phyloP scores from a whole-genome alignment of 2,113 vertebrate species.

The Tinamus guttatus region DNA sequence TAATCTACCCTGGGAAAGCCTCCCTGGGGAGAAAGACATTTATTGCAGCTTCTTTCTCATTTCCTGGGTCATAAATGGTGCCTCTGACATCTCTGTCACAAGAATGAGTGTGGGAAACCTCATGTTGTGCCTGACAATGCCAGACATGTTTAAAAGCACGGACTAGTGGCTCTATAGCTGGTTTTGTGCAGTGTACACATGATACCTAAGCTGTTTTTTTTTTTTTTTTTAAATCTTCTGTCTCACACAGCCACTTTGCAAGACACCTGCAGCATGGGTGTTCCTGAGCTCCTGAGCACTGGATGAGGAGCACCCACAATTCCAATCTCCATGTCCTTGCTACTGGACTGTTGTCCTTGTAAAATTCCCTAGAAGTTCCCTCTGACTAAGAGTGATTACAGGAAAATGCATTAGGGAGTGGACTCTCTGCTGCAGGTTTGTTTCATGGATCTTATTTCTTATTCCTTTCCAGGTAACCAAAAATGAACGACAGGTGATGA shows the following conservation, averaged over 20 bases:
- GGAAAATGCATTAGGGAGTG: background rate
- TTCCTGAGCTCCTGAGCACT: background rate
- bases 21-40: background rate
- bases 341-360: background rate
- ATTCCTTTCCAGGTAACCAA: slow-evolving; percentile 86
- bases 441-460: background rate
- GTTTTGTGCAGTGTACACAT: background rate
- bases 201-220: background rate
- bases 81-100: background rate
- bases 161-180: background rate
- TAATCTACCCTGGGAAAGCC: background rate
- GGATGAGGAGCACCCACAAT: background rate
- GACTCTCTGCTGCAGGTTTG: background rate
- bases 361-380: background rate
- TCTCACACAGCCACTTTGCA: background rate
- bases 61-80: background rate
- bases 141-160: background rate
- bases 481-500: slow-evolving; percentile 93
- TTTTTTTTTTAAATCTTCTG: background rate
- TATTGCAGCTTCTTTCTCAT: background rate
- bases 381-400: background rate
- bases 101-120: background rate
- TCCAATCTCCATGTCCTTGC: background rate
- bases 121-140: background rate
- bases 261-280: background rate